These are phyloP conservation scores for Rhingia rostrata DNA, from an alignment of 2,888 invertebrate species.

Conservation along the genomic window DNA sequence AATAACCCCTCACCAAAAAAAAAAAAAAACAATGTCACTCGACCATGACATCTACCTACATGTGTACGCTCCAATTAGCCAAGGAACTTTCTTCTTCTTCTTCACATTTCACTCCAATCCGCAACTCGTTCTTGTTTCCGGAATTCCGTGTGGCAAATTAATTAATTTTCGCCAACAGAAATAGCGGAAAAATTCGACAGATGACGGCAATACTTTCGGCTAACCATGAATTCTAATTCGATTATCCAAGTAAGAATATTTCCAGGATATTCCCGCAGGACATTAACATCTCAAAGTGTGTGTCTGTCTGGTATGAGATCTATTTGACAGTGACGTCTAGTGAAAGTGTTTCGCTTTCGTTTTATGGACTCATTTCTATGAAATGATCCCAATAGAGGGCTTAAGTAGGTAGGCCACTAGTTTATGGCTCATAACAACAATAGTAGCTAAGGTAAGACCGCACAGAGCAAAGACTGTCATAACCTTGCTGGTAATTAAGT, in stretches of 20 bases:
- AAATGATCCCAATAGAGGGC: not conserved
- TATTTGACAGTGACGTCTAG: slow-evolving; percentile 10
- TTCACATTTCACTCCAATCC: slow-evolving; percentile 17
- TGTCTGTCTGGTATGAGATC: slow-evolving; percentile 5
- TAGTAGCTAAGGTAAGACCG: slow-evolving; percentile 19
- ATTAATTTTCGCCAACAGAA: slow-evolving; percentile 31
- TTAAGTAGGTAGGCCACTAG: slow-evolving; percentile 4
- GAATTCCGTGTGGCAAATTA: slow-evolving; percentile 42
- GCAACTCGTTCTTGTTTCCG: not conserved
- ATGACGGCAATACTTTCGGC: not conserved
- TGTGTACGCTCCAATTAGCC: slow-evolving; percentile 19
- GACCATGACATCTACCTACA: slow-evolving; percentile 2
- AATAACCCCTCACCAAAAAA: not conserved
- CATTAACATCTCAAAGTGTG: slow-evolving; percentile 38
- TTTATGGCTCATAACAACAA: slow-evolving; percentile 26
- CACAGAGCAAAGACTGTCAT: slow-evolving; percentile 8
- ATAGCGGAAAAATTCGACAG: slow-evolving; percentile 27
- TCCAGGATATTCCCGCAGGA: slow-evolving; percentile 2
- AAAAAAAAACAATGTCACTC: not conserved
- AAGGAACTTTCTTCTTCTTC: slow-evolving; percentile 3
- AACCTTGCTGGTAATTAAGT: slow-evolving; percentile 46
- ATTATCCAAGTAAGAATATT: slow-evolving; percentile 8
- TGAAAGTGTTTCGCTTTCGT: slow-evolving; percentile 38
- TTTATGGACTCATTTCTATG: slow-evolving; percentile 18
- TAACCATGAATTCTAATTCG: not conserved